phyloP scores from a whole-genome alignment of 2,888 invertebrate species.

The Suillia variegata region DNA sequence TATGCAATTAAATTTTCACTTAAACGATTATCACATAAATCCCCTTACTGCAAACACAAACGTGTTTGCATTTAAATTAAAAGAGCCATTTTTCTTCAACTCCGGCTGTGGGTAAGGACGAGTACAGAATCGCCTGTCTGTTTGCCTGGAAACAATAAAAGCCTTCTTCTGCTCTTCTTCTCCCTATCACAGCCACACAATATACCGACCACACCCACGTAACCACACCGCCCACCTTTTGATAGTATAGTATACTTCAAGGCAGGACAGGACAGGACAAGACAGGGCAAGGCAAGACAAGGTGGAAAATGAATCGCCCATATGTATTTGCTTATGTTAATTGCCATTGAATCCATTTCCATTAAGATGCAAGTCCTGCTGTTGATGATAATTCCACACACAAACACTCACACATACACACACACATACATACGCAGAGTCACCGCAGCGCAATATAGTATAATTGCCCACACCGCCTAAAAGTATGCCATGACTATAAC shows the following conservation, averaged over 20 bases:
- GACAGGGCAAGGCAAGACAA: not conserved
- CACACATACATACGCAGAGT: slow-evolving; percentile 1
- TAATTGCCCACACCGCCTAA: not conserved
- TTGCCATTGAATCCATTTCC: slow-evolving; percentile 57
- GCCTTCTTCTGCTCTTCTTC: no score
- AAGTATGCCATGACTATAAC: no score
- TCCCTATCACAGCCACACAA: no score
- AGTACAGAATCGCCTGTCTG: no score
- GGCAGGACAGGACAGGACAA: not conserved
- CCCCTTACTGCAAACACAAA: slow-evolving; percentile 46
- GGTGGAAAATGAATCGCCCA: slow-evolving; percentile 30
- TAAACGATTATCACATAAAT: slow-evolving; percentile 60
- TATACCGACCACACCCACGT: not conserved
- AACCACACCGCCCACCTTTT: not conserved
- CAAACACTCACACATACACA: slow-evolving; percentile 17
- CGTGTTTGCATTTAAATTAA: slow-evolving; percentile 59
- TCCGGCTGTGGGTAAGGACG: no score
- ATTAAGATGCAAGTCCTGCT: slow-evolving; percentile 55
- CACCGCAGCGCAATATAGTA: slow-evolving; percentile 1
- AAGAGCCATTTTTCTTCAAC: slow-evolving; percentile 44
- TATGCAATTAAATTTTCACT: slow-evolving; percentile 60
- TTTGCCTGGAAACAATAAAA: slow-evolving; percentile 8
- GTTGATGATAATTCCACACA: slow-evolving; percentile 47
- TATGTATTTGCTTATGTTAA: slow-evolving; percentile 58
- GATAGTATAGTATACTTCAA: no score